Percentiles rank a stretch among this genome's conserved stretches.
phyloP scores from a whole-genome alignment of 2,888 invertebrate species.

The Cheilosia soror region DNA sequence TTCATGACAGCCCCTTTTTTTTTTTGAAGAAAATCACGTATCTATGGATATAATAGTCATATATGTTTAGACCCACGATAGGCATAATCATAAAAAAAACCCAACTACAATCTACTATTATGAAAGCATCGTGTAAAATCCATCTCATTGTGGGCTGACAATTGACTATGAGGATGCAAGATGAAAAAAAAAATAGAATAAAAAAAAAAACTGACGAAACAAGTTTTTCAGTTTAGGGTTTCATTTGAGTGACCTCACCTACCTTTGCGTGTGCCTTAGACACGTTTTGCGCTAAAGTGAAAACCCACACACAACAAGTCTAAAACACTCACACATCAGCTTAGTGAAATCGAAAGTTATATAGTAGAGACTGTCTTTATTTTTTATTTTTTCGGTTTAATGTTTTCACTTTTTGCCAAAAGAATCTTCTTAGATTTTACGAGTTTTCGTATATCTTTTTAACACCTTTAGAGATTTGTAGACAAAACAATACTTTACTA shows the following conservation, averaged over 20 bases:
- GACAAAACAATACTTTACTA: background rate
- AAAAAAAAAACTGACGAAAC: constrained; percentile 17
- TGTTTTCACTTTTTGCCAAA: constrained; percentile 24
- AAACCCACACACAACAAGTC: constrained; percentile 44
- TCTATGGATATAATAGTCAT: background rate
- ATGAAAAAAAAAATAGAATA: background rate
- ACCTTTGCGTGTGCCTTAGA: constrained; percentile 35
- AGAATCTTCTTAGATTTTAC: constrained; percentile 22
- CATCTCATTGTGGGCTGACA: constrained; percentile 6
- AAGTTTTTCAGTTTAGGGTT: constrained; percentile 50
- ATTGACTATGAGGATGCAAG: constrained; percentile 21
- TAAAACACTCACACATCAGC: constrained; percentile 45
- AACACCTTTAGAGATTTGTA: constrained; percentile 11
- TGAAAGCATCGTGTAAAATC: constrained; percentile 48
- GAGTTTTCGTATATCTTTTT: background rate
- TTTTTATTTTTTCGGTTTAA: background rate
- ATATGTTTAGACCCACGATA: background rate
- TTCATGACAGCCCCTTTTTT: too few species aligned
- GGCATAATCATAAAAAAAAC: constrained; percentile 19
- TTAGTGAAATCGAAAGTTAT: constrained; percentile 68
- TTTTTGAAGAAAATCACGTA: background rate
- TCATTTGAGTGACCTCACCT: constrained; percentile 43
- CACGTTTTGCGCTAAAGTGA: constrained; percentile 49
- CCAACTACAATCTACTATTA: constrained; percentile 18
- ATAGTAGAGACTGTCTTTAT: background rate